Conservation (phyloP, 2,888 invertebrate genomes). For the Lapara coniferarum region DNA sequence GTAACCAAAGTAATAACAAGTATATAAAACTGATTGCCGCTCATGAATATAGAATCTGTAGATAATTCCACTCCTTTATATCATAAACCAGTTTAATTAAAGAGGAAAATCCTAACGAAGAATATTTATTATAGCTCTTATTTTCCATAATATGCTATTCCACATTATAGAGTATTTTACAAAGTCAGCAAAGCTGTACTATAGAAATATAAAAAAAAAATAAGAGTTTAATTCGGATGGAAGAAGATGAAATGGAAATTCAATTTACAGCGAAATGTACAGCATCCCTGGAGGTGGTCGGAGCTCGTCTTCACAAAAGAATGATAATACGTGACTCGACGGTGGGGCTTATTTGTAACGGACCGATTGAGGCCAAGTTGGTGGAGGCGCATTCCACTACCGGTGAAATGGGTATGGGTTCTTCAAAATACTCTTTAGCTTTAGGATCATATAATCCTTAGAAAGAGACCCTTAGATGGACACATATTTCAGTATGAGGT, state of each 20-base stretch:
- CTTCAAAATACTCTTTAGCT: not conserved
- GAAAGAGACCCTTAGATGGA: too few relatives aligned
- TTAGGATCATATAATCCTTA: not conserved
- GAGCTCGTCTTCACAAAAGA: constrained; percentile 71
- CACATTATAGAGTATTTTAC: too few relatives aligned
- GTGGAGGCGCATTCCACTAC: constrained; percentile 85
- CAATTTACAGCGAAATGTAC: constrained; percentile 62
- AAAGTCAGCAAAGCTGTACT: too few relatives aligned
- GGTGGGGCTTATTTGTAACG: constrained; percentile 77
- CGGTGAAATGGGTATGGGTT: constrained; percentile 78
- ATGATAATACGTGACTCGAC: constrained; percentile 76
- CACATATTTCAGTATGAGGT: not conserved
- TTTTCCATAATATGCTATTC: too few relatives aligned
- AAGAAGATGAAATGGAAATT: not conserved
- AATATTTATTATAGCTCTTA: too few relatives aligned
- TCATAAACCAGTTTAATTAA: too few relatives aligned
- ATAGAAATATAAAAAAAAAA: too few relatives aligned
- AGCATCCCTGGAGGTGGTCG: constrained; percentile 68
- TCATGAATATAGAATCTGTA: too few relatives aligned
- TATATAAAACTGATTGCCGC: too few relatives aligned
- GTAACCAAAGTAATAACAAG: not conserved
- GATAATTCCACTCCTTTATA: too few relatives aligned
- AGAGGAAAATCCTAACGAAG: too few relatives aligned
- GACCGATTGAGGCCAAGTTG: constrained; percentile 69
- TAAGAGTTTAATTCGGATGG: too few relatives aligned